Conservation (phyloP, 2,797 vertebrate species). For the Pangasius sanitwongsei region DNA sequence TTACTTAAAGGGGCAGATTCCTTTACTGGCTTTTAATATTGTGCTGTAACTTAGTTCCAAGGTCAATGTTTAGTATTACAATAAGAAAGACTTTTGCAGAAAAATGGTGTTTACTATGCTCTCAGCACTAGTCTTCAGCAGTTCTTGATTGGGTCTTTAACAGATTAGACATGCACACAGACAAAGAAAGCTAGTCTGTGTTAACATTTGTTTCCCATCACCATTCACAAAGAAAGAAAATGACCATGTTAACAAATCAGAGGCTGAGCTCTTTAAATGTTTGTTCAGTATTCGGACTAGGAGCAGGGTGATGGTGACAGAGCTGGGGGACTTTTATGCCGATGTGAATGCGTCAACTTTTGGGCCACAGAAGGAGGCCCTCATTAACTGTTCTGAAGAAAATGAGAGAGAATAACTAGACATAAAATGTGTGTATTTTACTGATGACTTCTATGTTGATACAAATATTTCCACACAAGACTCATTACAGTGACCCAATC, state of each 20-base stretch:
- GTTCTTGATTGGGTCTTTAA: not conserved
- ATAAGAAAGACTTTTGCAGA: not conserved
- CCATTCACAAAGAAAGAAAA: constrained; percentile 52
- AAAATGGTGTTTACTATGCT: constrained; percentile 22
- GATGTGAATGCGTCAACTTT: not conserved
- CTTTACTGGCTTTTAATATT: not conserved
- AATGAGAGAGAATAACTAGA: not conserved
- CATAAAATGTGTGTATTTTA: not conserved
- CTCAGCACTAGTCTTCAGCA: constrained; percentile 1
- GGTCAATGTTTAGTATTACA: not conserved
- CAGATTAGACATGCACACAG: not conserved
- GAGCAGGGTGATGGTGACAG: not conserved
- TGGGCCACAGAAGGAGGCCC: not conserved
- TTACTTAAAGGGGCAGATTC: not conserved
- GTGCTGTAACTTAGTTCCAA: not conserved
- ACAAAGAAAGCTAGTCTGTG: not conserved
- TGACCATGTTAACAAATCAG: constrained; percentile 38
- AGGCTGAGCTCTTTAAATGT: not conserved
- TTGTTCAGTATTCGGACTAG: constrained; percentile 42
- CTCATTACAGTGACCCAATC: not conserved
- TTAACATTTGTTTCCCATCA: constrained; percentile 35
- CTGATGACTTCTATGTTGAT: not conserved
- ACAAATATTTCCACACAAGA: constrained; percentile 13
- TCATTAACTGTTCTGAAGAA: not conserved
- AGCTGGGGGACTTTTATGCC: not conserved